Evolutionary conservation across 2,888 invertebrate genomes (phyloP), one percentile per base, ranked within the genome.

Genomic region (Hypena proboscidalis): DNA sequence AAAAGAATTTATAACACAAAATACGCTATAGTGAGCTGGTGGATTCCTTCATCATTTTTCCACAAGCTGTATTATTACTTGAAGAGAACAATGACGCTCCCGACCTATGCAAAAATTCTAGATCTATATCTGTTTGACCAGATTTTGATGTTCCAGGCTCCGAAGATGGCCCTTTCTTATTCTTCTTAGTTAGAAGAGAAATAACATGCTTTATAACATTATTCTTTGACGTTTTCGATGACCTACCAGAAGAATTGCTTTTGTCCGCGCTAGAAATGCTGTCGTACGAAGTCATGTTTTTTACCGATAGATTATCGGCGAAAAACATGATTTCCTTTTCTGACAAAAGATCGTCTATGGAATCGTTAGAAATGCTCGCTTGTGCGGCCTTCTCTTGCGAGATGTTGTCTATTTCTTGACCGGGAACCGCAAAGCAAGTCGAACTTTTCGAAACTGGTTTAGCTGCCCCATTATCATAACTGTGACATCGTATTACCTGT

Each of bases 31-130:
- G 66, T 0, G 85, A 82, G 23, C 80, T 80, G 21, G 80, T 76
- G 0, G 83, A 87, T 17, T 83, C 80, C 45, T 72, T 77, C 2
- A 53, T 46, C 31, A 51, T 58, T 26, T 67, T 70, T 0, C 70
- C 56, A 13, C 65, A 72, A 2, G 75, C 77, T 0, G 77, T 77
- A 1, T 68, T 79, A 7, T 80, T 70, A 9, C 76, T 79, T 0
- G 89, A 85, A 0, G 83, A 80, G 36, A 71, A 75, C 1, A 79
- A 58, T 0, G 87, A 80, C 0, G 71, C 80, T 4, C 63, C 67
- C 0, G 89, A 88, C 67, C 88, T 75, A 29, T 89, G 86, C 1
- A 88, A 39, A 1, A 89, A 34, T 47, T 87, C 74, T n/a, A 87
- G 40, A 38, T 85, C 73, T 1, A 73, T 3, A 19, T 70, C 69